These are phyloP conservation scores for Cladopsammia gracilis DNA, from an alignment of 64 coral and sea anemone genomes.

Conservation along the genomic window DNA sequence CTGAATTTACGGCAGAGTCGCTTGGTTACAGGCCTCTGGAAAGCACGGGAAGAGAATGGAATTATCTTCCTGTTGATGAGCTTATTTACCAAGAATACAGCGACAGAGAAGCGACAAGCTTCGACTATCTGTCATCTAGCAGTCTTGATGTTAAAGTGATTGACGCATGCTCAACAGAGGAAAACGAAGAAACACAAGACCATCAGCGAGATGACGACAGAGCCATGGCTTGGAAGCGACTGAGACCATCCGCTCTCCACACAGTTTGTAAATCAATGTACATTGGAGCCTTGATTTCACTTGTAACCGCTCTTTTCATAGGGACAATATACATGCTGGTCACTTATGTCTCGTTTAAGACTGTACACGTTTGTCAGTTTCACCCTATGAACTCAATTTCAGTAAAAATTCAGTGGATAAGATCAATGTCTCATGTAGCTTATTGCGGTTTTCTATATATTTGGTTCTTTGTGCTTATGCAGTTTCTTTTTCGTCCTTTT, in stretches of 20 bases:
- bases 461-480: neutral
- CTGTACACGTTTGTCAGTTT: neutral
- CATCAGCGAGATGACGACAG: neutral
- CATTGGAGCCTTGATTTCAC: neutral
- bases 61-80: neutral
- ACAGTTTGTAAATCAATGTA: neutral
- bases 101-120: neutral
- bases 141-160: neutral
- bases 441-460: neutral
- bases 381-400: neutral
- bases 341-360: neutral
- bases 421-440: neutral
- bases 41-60: neutral
- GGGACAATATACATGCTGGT: neutral
- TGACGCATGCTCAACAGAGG: neutral
- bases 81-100: conserved; percentile 29
- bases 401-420: neutral
- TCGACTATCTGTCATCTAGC: neutral
- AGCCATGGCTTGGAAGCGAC: conserved; percentile 5
- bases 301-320: neutral
- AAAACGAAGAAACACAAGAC: neutral
- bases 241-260: neutral
- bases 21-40: neutral
- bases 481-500: neutral
- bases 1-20: neutral